Conservation (phyloP, 2,888 invertebrate genomes). For the Allolobophora icterica region DNA sequence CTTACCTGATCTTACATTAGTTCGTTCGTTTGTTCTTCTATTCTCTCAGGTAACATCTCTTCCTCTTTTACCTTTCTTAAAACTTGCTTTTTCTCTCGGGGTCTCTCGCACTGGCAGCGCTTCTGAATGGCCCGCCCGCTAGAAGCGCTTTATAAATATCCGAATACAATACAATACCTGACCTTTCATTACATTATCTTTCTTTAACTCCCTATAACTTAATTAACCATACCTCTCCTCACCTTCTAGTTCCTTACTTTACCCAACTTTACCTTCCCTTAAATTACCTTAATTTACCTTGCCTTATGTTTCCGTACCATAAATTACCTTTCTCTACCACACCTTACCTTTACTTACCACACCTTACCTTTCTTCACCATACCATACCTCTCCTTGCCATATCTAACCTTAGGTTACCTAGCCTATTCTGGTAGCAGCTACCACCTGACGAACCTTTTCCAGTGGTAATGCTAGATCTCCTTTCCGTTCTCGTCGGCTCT, state of each 20-base stretch:
- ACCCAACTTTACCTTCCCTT: not conserved
- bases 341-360: not conserved
- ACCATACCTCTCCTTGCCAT: not conserved
- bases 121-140: too few relatives aligned
- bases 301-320: too few relatives aligned
- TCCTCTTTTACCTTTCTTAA: too few relatives aligned
- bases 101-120: too few relatives aligned
- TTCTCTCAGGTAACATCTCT: too few relatives aligned
- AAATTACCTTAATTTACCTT: not conserved
- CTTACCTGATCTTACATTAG: too few relatives aligned
- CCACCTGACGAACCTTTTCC: slow-evolving; percentile 62
- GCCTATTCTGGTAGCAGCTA: not conserved
- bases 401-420: not conserved
- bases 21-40: too few relatives aligned
- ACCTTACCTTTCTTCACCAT: not conserved
- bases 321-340: not conserved
- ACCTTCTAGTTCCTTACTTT: not conserved
- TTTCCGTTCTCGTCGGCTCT: slow-evolving; percentile 63
- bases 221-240: not conserved
- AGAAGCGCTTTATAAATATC: too few relatives aligned
- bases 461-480: slow-evolving; percentile 68
- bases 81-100: too few relatives aligned
- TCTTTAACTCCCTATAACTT: too few relatives aligned
- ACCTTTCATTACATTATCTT: too few relatives aligned
- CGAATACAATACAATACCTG: too few relatives aligned